These are phyloP conservation scores for Artibeus jamaicensis DNA, from an alignment of 2,797 vertebrate genomes.

Conservation along the genomic window DNA sequence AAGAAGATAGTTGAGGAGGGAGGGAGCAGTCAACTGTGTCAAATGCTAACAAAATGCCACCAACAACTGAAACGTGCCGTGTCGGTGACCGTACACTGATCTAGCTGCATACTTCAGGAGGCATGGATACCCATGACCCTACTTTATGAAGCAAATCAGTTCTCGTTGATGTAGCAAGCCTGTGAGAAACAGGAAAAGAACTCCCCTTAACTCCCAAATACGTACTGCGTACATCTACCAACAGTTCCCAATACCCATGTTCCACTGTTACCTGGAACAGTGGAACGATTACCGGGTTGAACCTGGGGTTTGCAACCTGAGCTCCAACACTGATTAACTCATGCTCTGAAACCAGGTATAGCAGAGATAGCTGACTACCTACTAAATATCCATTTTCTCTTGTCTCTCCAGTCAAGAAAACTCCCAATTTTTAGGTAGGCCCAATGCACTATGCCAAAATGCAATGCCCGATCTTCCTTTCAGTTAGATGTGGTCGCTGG, in stretches of 20 bases:
- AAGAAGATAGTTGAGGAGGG: not conserved
- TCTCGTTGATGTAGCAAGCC: not conserved
- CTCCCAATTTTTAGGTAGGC: not conserved
- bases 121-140: not conserved
- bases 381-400: not conserved
- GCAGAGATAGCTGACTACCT: not conserved
- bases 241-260: not conserved
- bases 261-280: not conserved
- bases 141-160: not conserved
- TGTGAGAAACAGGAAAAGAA: not conserved
- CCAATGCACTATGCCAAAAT: not conserved
- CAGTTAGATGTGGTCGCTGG: too few relatives aligned
- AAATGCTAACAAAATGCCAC: not conserved
- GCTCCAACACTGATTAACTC: not conserved
- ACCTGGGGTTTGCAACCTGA: not conserved
- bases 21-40: not conserved
- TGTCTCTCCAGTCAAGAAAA: not conserved
- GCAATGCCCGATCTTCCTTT: not conserved
- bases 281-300: not conserved
- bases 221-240: not conserved
- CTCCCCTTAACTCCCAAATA: not conserved
- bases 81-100: not conserved
- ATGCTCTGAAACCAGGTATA: not conserved
- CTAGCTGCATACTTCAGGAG: not conserved
- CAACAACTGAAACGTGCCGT: not conserved